phyloP scores from a whole-genome alignment of 2,113 vertebrate genomes.

The Sceloporus tristichus region DNA sequence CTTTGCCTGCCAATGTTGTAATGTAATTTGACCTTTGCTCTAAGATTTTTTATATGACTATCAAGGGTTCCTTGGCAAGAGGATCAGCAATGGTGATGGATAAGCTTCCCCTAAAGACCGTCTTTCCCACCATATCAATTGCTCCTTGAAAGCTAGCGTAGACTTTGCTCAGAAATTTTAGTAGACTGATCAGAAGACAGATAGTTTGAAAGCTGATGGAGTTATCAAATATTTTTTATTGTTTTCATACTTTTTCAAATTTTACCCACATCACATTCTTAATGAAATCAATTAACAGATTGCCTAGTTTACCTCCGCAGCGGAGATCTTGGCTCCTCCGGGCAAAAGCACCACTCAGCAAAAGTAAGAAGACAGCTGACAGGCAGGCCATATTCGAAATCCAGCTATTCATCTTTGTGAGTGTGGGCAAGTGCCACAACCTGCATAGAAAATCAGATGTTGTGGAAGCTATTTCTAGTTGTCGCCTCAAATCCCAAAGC shows the following conservation, averaged over 20 bases:
- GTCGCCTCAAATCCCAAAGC: neutral
- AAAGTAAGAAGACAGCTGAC: conserved; percentile 57
- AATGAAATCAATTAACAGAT: neutral
- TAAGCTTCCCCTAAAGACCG: neutral
- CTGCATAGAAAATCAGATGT: conserved; percentile 23
- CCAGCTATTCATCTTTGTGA: conserved; percentile 63
- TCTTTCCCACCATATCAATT: neutral
- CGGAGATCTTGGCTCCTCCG: conserved; percentile 82
- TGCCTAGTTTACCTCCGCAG: conserved; percentile 77
- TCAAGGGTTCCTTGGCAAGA: too few relatives aligned
- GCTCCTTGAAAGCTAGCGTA: neutral
- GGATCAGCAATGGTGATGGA: neutral
- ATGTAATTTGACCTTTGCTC: too few relatives aligned
- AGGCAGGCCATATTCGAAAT: conserved; percentile 49
- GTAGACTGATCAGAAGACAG: neutral
- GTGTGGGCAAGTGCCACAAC: conserved; percentile 47
- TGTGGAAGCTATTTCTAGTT: neutral
- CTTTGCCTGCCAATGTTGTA: too few relatives aligned
- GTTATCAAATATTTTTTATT: neutral
- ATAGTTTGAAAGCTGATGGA: neutral
- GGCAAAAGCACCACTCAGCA: conserved; percentile 64
- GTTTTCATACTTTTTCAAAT: neutral
- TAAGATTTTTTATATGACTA: neutral
- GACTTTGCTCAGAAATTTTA: neutral
- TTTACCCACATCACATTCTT: neutral